Evolutionary conservation across 2,113 vertebrate genomes (phyloP), one percentile per base, ranked within the genome.

Genomic region (Eulemur rufifrons): DNA sequence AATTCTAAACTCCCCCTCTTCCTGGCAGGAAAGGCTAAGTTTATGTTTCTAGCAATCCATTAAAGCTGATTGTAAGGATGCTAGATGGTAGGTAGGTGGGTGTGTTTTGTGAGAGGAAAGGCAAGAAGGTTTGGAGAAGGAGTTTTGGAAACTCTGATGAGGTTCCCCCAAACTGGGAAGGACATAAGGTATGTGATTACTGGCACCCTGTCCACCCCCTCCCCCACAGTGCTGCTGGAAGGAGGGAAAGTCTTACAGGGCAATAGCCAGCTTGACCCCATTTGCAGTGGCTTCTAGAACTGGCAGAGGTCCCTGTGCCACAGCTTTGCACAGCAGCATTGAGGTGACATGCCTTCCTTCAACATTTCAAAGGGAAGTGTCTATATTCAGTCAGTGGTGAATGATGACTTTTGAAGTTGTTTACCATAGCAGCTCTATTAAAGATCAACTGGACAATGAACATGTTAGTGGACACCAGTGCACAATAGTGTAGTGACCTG

Each of bases 391-490:
- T 37, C 52, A 42, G 5, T 45, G 52, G 76, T 87, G 42, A 88
- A 32, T 91, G 82, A 68, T 15, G 23, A 21, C 45, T 32, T 83
- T 59, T 52, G 34, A 45, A 64, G 20, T 15, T 54, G 25, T 56
- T 77, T 63, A 3, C 21, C 12, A 0, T 18, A 64, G 89, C 47
- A 54, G 27, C 20, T 23, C 54, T 87, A 3, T 56, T 23, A 21
- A 29, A 32, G 20, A 27, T 32, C n/a, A 25, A 45, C 13, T 25
- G 20, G 29, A 84, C 45, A 42, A 63, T 11, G 71, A 71, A 63
- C 45, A 17, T 4, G 21, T 45, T 0, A 0, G 5, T 25, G 34
- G 68, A 78, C 77, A 29, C 37, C 45, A 2, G 25, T 9, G 29
- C 13, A 17, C 20, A 61, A 23, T 25, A 88, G 12, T 25, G 20